These are phyloP conservation scores for Apodemia hepburni DNA, from an alignment of 2,888 invertebrate genomes.

Conservation along the genomic window DNA sequence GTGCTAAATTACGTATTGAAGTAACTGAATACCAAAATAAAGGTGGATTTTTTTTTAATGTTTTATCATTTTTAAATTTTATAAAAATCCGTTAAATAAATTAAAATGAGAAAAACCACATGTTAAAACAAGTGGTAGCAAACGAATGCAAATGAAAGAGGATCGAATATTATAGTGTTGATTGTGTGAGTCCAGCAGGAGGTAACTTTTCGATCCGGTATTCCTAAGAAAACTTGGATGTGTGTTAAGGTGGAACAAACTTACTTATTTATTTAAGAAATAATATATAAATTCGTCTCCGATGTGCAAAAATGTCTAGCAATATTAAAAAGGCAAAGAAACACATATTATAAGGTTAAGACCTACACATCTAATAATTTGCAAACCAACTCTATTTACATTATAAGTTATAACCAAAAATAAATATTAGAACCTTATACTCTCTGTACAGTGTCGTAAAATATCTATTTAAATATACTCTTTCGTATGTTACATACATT, in stretches of 20 bases:
- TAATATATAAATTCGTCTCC: neutral
- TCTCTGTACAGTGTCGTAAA: slow-evolving; percentile 66
- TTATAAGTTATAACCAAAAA: slow-evolving; percentile 48
- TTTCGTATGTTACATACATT: slow-evolving; percentile 10
- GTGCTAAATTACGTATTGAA: too few relatives aligned
- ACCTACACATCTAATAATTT: slow-evolving; percentile 26
- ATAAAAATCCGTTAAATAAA: too few relatives aligned
- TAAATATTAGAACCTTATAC: slow-evolving; percentile 68
- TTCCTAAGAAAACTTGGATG: neutral
- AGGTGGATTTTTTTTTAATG: too few relatives aligned
- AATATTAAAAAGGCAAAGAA: slow-evolving; percentile 10
- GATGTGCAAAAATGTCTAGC: neutral
- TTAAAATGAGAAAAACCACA: too few relatives aligned
- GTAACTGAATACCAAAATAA: too few relatives aligned
- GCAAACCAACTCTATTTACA: slow-evolving; percentile 46
- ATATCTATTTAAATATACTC: slow-evolving; percentile 29
- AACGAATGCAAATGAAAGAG: too few relatives aligned
- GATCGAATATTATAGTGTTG: too few relatives aligned
- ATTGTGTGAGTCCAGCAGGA: neutral
- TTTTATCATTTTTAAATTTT: too few relatives aligned
- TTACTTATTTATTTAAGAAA: neutral
- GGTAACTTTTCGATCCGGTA: neutral
- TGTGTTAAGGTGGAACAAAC: neutral
- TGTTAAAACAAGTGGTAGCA: too few relatives aligned
- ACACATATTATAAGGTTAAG: slow-evolving; percentile 23